A percentile compares a stretch with the other conserved stretches of the same genome.
These are phyloP conservation scores for Chaetorhynchus papuensis DNA, from an alignment of 2,113 vertebrate species.

Conservation along the genomic window DNA sequence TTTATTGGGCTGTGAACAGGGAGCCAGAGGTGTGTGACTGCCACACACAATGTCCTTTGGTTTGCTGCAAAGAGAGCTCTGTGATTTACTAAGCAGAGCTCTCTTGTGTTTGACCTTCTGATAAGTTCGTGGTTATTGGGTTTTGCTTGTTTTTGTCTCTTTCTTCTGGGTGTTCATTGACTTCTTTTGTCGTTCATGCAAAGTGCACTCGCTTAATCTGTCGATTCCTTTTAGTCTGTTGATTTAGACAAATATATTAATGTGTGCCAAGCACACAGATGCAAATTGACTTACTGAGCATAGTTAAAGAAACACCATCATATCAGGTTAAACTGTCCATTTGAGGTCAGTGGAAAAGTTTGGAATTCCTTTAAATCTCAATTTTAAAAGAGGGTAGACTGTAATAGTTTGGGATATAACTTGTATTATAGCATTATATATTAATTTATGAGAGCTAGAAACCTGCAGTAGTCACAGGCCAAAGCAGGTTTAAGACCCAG, in stretches of 20 bases:
- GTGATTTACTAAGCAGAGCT: background rate
- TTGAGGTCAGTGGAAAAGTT: background rate
- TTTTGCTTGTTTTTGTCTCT: background rate
- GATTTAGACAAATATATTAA: conserved; percentile 37
- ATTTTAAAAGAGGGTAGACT: background rate
- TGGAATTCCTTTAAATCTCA: background rate
- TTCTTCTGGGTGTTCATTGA: background rate
- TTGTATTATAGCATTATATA: background rate
- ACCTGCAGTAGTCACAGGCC: background rate
- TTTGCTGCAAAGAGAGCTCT: background rate
- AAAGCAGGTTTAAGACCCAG: background rate
- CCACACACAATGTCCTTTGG: background rate
- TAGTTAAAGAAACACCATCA: background rate
- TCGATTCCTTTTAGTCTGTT: conserved; percentile 35
- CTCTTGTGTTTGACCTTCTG: background rate
- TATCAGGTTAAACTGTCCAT: background rate
- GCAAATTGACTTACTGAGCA: background rate
- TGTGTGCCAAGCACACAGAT: background rate
- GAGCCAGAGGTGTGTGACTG: background rate
- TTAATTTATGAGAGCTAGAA: background rate
- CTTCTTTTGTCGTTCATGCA: background rate
- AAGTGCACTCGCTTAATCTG: conserved; percentile 12
- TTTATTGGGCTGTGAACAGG: background rate
- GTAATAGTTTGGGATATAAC: background rate
- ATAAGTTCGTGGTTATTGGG: background rate